These are phyloP conservation scores for Epinephelus awoara DNA, from an alignment of 2,797 vertebrate genomes.

Conservation along the genomic window DNA sequence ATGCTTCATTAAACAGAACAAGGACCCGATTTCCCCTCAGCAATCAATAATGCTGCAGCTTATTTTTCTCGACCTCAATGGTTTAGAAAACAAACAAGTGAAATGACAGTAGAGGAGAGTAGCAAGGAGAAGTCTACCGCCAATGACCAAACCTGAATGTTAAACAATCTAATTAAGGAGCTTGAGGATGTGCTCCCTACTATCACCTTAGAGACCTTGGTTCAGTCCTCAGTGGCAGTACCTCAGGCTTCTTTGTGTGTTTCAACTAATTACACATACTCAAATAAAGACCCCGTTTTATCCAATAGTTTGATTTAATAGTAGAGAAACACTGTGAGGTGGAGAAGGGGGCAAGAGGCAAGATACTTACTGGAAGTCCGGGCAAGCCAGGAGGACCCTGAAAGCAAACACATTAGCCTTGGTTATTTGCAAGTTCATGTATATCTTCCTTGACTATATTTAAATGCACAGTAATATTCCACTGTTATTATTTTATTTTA, in stretches of 20 bases:
- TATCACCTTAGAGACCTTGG: neutral
- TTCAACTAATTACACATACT: neutral
- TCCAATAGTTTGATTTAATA: neutral
- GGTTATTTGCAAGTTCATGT: constrained; percentile 24
- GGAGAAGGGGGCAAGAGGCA: neutral
- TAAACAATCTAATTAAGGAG: neutral
- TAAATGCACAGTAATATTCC: too few relatives aligned
- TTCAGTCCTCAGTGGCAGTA: neutral
- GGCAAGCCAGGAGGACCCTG: constrained; percentile 90
- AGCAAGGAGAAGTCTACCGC: neutral
- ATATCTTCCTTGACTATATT: neutral
- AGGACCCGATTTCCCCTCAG: neutral
- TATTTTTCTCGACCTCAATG: neutral
- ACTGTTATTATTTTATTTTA: too few relatives aligned
- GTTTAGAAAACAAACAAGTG: neutral
- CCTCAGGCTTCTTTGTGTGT: neutral
- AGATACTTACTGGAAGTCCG: constrained; percentile 83
- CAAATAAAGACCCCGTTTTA: neutral
- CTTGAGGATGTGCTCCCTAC: neutral
- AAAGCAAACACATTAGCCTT: constrained; percentile 30
- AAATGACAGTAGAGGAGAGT: constrained; percentile 6
- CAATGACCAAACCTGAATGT: neutral
- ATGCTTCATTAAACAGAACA: neutral
- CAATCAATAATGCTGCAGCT: constrained; percentile 12
- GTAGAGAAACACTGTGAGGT: neutral